Percentiles rank a stretch among this genome's conserved stretches.
Evolutionary conservation across 2,113 vertebrate genomes (phyloP).

Genomic region (Taurulus bubalis): DNA sequence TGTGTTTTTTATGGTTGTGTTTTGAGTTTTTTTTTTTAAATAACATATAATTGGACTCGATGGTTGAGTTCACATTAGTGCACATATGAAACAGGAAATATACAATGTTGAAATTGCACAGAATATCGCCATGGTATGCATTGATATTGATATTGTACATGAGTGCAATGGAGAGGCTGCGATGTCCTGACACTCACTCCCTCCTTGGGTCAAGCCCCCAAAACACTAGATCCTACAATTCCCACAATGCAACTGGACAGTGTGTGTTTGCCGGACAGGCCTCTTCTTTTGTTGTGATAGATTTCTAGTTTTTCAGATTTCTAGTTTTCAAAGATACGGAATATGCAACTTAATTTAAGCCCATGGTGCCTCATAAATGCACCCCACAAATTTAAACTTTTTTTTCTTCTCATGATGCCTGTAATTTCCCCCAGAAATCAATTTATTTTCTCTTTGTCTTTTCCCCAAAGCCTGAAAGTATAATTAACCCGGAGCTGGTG

Average conservation of each 20-base stretch:
- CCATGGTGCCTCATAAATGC: background rate
- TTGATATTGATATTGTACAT: background rate
- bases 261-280: background rate
- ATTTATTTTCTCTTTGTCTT: constrained; percentile 18
- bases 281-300: background rate
- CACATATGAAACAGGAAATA: background rate
- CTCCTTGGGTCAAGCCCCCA: background rate
- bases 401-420: background rate
- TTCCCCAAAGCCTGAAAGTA: background rate
- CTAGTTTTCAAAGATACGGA: background rate
- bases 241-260: background rate
- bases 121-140: background rate
- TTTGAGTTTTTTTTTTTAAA: background rate
- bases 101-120: background rate
- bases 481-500: constrained; percentile 58
- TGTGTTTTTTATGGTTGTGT: background rate
- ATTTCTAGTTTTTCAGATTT: background rate
- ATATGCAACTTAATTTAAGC: background rate
- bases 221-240: background rate
- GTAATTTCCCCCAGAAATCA: constrained; percentile 11
- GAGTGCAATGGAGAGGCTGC: background rate
- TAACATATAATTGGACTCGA: too few species aligned
- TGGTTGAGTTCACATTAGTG: background rate
- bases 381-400: background rate
- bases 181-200: background rate